Percentiles rank a stretch among this genome's conserved stretches.
phyloP scores from a whole-genome alignment of 2,797 vertebrate species.

The Myripristis murdjan region DNA sequence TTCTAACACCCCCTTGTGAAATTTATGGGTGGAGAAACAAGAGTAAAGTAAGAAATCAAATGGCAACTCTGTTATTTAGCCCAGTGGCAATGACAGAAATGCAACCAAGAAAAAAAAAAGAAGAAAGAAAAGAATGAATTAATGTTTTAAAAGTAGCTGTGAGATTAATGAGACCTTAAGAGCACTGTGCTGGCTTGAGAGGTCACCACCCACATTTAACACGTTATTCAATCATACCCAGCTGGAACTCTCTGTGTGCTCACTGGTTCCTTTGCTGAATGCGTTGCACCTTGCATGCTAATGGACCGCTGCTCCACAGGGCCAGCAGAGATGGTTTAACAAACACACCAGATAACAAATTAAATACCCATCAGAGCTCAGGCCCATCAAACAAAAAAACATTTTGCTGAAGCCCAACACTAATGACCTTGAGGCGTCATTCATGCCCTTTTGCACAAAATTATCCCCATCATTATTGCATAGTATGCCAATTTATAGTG shows the following conservation, averaged over 20 bases:
- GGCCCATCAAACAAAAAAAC: constrained; percentile 12
- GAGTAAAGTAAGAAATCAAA: constrained; percentile 80
- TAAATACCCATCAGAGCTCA: constrained; percentile 28
- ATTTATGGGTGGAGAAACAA: constrained; percentile 71
- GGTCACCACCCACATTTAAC: constrained; percentile 84
- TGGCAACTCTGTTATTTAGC: constrained; percentile 68
- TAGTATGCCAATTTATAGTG: constrained; percentile 21
- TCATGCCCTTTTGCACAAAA: not conserved
- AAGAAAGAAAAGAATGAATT: constrained; percentile 70
- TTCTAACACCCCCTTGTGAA: too few species aligned
- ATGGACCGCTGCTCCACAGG: constrained; percentile 17
- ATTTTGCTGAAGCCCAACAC: not conserved
- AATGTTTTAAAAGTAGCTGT: constrained; percentile 80
- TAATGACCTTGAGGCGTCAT: constrained; percentile 48
- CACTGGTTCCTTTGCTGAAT: constrained; percentile 43
- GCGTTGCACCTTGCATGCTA: constrained; percentile 54
- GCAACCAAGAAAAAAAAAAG: constrained; percentile 37
- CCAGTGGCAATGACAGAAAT: constrained; percentile 64
- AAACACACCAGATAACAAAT: constrained; percentile 21
- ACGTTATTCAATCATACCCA: constrained; percentile 82
- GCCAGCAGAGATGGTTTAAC: constrained; percentile 32
- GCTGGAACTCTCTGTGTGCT: constrained; percentile 62
- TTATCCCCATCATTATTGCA: not conserved
- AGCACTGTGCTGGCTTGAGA: constrained; percentile 73
- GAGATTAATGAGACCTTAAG: constrained; percentile 83